Conservation (phyloP, 2,888 invertebrate genomes). For the Zygogramma bicolorata region DNA sequence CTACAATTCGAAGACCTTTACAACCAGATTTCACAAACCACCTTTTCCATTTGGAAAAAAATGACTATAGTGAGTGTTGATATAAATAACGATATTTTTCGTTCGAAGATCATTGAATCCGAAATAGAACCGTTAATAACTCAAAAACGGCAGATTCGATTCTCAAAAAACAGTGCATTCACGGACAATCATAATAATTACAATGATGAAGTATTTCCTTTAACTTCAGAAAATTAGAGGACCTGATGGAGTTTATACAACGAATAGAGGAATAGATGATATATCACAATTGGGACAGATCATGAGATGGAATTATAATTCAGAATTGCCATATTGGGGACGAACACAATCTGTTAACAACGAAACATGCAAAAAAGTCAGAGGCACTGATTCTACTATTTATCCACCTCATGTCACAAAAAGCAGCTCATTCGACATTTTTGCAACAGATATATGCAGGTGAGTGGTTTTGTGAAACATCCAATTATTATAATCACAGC, state of each 20-base stretch:
- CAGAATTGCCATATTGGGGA: conserved; percentile 64
- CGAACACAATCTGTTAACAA: conserved; percentile 54
- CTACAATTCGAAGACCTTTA: too few species aligned
- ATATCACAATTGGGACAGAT: conserved; percentile 67
- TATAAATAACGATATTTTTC: too few species aligned
- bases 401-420: conserved; percentile 74
- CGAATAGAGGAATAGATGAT: conserved; percentile 69
- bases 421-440: conserved; percentile 68
- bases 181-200: too few species aligned
- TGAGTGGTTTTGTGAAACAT: conserved; percentile 49
- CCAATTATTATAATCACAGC: too few species aligned
- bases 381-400: conserved; percentile 71
- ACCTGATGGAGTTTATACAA: conserved; percentile 69
- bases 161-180: too few species aligned
- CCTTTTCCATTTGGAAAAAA: too few species aligned
- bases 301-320: conserved; percentile 66
- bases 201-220: too few species aligned
- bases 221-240: conserved; percentile 61
- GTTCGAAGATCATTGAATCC: too few species aligned
- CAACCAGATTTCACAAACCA: too few species aligned
- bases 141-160: too few species aligned
- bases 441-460: conserved; percentile 78
- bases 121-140: too few species aligned
- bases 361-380: conserved; percentile 67
- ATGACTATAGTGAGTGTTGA: too few species aligned